Evolutionary conservation across 2,888 invertebrate genomes (phyloP).

Genomic region (Lasioglossum villosulum): DNA sequence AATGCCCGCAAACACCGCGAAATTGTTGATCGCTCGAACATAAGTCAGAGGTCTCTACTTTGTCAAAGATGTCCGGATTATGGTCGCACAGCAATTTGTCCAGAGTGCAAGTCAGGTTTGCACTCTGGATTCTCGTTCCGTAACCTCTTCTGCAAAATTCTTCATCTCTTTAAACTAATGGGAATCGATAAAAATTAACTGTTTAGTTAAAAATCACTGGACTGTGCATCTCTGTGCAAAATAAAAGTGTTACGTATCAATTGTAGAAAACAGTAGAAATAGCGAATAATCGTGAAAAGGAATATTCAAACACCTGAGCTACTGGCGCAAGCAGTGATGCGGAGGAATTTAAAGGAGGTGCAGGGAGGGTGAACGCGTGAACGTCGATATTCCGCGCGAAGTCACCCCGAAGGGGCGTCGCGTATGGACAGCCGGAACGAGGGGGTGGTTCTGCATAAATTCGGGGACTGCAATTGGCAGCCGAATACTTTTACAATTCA

Average conservation of each 20-base stretch:
- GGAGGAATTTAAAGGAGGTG: background rate
- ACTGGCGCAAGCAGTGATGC: background rate
- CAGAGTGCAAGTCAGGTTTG: background rate
- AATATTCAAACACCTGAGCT: conserved; percentile 1
- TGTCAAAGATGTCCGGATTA: background rate
- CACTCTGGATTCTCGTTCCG: too few relatives aligned
- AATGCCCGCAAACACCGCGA: background rate
- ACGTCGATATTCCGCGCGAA: conserved; percentile 55
- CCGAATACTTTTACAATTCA: conserved; percentile 83
- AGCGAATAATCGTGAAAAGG: background rate
- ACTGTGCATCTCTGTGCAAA: background rate
- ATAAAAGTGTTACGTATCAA: background rate
- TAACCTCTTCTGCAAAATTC: background rate
- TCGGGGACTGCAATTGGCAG: conserved; percentile 80
- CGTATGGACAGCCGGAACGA: conserved; percentile 47
- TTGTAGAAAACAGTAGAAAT: background rate
- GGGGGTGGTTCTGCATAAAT: conserved; percentile 77
- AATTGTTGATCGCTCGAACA: background rate
- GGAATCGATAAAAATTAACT: background rate
- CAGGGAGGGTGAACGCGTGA: background rate
- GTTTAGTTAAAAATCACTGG: background rate
- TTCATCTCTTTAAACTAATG: background rate
- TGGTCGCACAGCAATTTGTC: background rate
- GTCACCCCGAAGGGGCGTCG: conserved; percentile 54
- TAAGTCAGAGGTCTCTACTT: background rate